Evolutionary conservation across 2,797 vertebrate genomes (phyloP).

Genomic region (Aeoliscus strigatus): DNA sequence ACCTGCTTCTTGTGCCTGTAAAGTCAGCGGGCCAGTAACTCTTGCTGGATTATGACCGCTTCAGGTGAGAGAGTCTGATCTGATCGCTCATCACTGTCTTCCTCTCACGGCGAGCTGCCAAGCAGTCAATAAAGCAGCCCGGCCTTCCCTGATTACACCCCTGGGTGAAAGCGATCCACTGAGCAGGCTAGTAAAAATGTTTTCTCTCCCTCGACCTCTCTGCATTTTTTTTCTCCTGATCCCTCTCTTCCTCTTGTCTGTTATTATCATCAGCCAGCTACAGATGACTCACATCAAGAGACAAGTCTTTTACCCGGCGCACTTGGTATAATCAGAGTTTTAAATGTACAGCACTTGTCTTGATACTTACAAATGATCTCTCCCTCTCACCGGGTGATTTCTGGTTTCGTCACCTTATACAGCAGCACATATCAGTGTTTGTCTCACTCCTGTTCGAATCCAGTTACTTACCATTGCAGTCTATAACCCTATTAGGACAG

Average conservation of each 20-base stretch:
- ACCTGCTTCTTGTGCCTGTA: constrained; percentile 13
- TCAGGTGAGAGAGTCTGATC: constrained; percentile 19
- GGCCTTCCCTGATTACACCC: constrained; percentile 34
- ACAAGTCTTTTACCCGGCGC: constrained; percentile 21
- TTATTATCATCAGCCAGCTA: constrained; percentile 53
- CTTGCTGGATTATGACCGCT: constrained; percentile 27
- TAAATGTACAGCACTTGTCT: no score
- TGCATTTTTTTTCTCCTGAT: constrained; percentile 18
- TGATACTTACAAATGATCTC: no score
- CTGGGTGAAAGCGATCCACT: constrained; percentile 50
- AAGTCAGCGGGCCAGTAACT: constrained; percentile 16
- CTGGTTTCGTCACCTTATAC: no score
- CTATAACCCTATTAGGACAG: no score
- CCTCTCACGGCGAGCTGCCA: constrained; percentile 24
- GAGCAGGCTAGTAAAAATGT: constrained; percentile 39
- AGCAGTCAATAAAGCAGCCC: constrained; percentile 49
- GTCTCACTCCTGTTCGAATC: no score
- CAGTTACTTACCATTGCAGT: no score
- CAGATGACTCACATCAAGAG: constrained; percentile 31
- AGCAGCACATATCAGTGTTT: no score
- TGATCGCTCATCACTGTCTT: constrained; percentile 15
- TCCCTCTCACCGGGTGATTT: no score
- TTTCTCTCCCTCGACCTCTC: constrained; percentile 37
- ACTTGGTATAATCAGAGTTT: constrained; percentile 1
- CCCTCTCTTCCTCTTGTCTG: constrained; percentile 36